phyloP scores from a whole-genome alignment of 92 coral and sea anemone genomes.

The Diadumene lineata region DNA sequence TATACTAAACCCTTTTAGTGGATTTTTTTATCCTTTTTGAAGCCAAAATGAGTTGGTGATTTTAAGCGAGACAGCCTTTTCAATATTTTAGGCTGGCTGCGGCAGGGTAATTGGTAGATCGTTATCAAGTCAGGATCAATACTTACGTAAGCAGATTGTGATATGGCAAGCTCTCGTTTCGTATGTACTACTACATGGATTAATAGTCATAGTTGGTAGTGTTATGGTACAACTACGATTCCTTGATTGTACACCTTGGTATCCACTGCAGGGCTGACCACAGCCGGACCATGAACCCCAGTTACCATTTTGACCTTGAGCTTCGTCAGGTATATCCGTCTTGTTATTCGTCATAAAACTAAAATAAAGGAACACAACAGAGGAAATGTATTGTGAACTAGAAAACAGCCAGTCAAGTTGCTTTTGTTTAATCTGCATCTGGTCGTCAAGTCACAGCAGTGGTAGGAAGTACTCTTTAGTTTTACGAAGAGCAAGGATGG shows the following conservation, averaged over 20 bases:
- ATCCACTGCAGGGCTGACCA: conserved; percentile 35
- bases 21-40: too few relatives aligned
- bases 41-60: background rate
- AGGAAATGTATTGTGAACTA: too few relatives aligned
- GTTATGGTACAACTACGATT: conserved; percentile 14
- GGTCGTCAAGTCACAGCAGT: too few relatives aligned
- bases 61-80: background rate
- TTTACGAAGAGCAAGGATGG: too few relatives aligned
- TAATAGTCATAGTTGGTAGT: background rate
- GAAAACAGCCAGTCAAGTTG: too few relatives aligned
- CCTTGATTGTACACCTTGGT: conserved; percentile 27
- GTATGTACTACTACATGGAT: conserved; percentile 16
- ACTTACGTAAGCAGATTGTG: conserved; percentile 37
- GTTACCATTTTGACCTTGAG: background rate
- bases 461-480: too few relatives aligned
- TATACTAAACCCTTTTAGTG: too few relatives aligned
- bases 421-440: too few relatives aligned
- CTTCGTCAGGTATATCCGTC: conserved; percentile 27
- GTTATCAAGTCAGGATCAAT: background rate
- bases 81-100: too few relatives aligned
- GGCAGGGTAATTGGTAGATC: background rate
- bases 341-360: conserved; percentile 34
- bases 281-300: conserved; percentile 61
- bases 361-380: too few relatives aligned
- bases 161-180: conserved; percentile 32